Percentiles rank a stretch among this genome's conserved stretches.
Conservation (phyloP, 53 echinoderm and acorn worm species). For the Echinarachnius parma region DNA sequence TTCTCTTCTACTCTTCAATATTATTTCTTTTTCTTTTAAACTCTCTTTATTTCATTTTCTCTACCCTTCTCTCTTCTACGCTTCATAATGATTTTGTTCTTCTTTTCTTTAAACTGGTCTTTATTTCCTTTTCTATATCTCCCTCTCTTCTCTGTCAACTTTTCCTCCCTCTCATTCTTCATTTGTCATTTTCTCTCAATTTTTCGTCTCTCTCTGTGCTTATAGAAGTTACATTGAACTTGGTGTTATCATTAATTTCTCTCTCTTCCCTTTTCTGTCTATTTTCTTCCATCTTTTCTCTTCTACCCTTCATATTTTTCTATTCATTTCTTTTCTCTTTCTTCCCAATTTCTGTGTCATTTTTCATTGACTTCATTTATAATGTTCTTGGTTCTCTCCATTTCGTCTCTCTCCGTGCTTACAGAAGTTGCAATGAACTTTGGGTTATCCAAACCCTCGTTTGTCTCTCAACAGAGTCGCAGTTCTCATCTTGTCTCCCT, state of each 20-base stretch:
- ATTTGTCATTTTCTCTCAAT: not conserved
- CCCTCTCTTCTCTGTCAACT: not conserved
- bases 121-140: no score
- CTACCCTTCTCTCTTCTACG: not conserved
- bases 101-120: no score
- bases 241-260: no score
- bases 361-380: no score
- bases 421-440: no score
- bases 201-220: not conserved
- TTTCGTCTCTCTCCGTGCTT: no score
- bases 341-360: not conserved
- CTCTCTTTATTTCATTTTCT: not conserved
- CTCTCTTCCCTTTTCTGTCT: not conserved
- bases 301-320: not conserved
- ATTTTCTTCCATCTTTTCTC: not conserved
- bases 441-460: not conserved
- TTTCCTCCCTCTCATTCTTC: not conserved
- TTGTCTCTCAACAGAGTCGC: not conserved
- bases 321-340: not conserved
- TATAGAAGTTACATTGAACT: not conserved
- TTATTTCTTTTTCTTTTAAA: not conserved
- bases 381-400: no score
- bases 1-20: not conserved
- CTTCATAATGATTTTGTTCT: not conserved
- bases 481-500: not conserved